These are phyloP conservation scores for Oreotragus oreotragus DNA, from an alignment of 2,113 vertebrate species.

Conservation along the genomic window DNA sequence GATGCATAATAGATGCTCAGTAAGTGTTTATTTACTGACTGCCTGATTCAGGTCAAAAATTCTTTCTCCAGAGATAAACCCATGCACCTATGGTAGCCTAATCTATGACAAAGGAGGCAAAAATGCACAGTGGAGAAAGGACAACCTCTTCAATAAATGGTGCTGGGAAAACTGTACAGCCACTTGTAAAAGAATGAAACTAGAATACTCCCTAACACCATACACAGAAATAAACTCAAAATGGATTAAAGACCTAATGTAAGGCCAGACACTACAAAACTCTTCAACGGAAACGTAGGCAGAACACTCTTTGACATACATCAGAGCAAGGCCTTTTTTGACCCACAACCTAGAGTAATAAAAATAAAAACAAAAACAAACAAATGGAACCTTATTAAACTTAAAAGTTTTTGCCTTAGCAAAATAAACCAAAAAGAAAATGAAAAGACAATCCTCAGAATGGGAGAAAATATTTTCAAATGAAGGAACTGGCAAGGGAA, in stretches of 20 bases:
- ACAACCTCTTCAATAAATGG: background rate
- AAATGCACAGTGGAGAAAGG: background rate
- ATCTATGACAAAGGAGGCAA: background rate
- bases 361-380: background rate
- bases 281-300: background rate
- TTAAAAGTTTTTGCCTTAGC: background rate
- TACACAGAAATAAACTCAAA: background rate
- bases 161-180: background rate
- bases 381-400: background rate
- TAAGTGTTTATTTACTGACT: background rate
- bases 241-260: background rate
- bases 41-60: background rate
- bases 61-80: background rate
- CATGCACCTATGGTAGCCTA: rapidly evolving
- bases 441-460: background rate
- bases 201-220: background rate
- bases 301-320: background rate
- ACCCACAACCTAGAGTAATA: background rate
- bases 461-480: background rate
- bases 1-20: background rate
- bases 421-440: background rate
- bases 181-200: background rate
- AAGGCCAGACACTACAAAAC: background rate
- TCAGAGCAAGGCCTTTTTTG: background rate
- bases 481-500: background rate